Base-by-base conservation (phyloP, 2,797 vertebrate genomes). In the Macropodus opercularis region DNA sequence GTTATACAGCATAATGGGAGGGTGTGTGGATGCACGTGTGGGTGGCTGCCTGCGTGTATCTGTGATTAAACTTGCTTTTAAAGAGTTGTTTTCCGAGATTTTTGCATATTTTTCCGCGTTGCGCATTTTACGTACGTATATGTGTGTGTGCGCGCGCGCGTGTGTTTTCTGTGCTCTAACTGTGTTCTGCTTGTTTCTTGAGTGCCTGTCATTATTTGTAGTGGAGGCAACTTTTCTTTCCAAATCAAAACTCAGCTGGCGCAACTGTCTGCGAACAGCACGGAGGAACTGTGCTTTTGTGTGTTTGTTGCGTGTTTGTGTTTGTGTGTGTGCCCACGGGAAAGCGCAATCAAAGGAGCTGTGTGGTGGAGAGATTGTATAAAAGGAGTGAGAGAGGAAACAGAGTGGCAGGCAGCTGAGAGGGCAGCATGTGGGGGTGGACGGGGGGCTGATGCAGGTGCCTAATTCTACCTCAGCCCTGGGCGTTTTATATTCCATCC, bases 361-460 rank as follows among this genome's bases (percentile, higher is more conserved):
- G 80, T 81, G 77, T 63, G 69, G 56, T 77, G 77, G 66, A 83
- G 82, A 77, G 77, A 75, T 81, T 76, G 77, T 75, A 69, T 72
- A 59, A 80, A 81, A 83, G 67, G 56, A 82, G 60, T 10, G 72
- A 63, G 78, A 76, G 81, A 77, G 73, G 77, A 80, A 76, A 79
- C 67, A 46, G 83, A 83, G 81, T 85, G 83, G 85, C 80, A 87
- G 80, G 85, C 78, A 81, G 80, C 86, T 85, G 84, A 87, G 87
- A 81, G 86, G 87, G 83, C 84, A 83, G 79, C 76, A 42, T 78
- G 82, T 63, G 79, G 75, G 77, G 79, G 75, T 65, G 84, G 85
- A 77, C 49, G 63, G 75, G 71, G 70, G 74, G 65, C 74, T 58
- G 80, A 80, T 85, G 84, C 88, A 90, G 89, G 88, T 90, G 84